phyloP scores from a whole-genome alignment of 2,113 vertebrate genomes.

The Brevimyrus niger region DNA sequence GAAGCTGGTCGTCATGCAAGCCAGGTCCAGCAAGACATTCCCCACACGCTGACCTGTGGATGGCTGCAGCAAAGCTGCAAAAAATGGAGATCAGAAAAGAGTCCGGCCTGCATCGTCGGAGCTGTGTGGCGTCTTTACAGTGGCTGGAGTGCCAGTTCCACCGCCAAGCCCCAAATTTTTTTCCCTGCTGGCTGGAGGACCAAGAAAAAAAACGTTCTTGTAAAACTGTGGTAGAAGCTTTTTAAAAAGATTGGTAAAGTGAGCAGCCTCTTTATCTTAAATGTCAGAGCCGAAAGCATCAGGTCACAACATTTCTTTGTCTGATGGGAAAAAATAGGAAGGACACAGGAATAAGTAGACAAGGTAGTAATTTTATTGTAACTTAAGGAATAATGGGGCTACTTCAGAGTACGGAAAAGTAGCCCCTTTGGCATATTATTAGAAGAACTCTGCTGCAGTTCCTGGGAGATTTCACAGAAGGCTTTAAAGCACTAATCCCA shows the following conservation, averaged over 20 bases:
- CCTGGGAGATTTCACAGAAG: not conserved
- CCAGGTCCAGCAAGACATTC: not conserved
- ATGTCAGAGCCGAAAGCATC: not conserved
- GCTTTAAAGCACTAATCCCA: not conserved
- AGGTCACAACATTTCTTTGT: not conserved
- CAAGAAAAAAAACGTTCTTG: not conserved
- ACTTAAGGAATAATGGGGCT: not conserved
- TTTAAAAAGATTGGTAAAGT: not conserved
- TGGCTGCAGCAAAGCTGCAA: not conserved
- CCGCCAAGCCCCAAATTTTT: not conserved
- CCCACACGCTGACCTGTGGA: not conserved
- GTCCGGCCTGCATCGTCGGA: not conserved
- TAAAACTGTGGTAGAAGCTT: not conserved
- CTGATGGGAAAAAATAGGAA: not conserved
- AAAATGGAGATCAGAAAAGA: not conserved
- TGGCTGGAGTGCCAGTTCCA: not conserved
- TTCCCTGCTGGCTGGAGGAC: not conserved
- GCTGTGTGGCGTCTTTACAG: not conserved
- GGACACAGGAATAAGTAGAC: not conserved
- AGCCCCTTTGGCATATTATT: not conserved
- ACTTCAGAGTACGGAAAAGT: not conserved
- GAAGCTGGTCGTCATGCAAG: no score
- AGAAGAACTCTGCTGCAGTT: not conserved
- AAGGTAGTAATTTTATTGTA: not conserved
- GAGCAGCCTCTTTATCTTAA: not conserved